Percentiles rank a stretch among this genome's conserved stretches.
phyloP scores from a whole-genome alignment of 1,140 invertebrate genomes.

The Lasioglossum baleicum region DNA sequence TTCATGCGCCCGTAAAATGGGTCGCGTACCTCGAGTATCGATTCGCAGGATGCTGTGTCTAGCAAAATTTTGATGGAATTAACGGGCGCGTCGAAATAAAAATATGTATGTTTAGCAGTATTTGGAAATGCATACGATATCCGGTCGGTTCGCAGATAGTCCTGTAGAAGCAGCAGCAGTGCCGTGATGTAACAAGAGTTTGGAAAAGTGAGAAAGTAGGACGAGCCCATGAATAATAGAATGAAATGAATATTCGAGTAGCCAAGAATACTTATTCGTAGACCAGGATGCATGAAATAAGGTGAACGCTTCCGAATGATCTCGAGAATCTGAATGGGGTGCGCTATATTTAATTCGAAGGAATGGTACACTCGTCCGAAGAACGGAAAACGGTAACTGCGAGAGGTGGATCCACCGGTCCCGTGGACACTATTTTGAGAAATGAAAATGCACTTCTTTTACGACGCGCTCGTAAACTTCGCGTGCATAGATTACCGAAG shows the following conservation, averaged over 20 bases:
- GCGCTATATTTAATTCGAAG: constrained; percentile 33
- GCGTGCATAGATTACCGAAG: not conserved
- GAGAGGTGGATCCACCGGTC: not conserved
- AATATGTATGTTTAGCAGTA: not conserved
- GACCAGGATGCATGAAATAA: constrained; percentile 30
- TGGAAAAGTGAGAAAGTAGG: constrained; percentile 31
- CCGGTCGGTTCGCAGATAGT: not conserved
- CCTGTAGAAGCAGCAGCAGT: not conserved
- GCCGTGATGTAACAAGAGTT: constrained; percentile 14
- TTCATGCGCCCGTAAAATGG: too few relatives aligned
- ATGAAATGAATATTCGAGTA: constrained; percentile 43
- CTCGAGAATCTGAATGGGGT: constrained; percentile 25
- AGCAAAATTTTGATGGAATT: not conserved
- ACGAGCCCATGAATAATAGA: constrained; percentile 41
- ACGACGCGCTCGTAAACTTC: not conserved
- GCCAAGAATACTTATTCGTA: constrained; percentile 30
- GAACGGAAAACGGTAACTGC: not conserved
- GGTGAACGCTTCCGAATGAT: constrained; percentile 25
- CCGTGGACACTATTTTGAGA: not conserved
- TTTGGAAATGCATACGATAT: constrained; percentile 1
- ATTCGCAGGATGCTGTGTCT: too few relatives aligned
- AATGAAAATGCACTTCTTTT: not conserved
- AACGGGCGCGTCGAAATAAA: not conserved
- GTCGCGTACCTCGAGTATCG: too few relatives aligned
- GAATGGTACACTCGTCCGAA: not conserved